Evolutionary conservation across 1,140 invertebrate genomes (phyloP).

Genomic region (Reticulitermes speratus): DNA sequence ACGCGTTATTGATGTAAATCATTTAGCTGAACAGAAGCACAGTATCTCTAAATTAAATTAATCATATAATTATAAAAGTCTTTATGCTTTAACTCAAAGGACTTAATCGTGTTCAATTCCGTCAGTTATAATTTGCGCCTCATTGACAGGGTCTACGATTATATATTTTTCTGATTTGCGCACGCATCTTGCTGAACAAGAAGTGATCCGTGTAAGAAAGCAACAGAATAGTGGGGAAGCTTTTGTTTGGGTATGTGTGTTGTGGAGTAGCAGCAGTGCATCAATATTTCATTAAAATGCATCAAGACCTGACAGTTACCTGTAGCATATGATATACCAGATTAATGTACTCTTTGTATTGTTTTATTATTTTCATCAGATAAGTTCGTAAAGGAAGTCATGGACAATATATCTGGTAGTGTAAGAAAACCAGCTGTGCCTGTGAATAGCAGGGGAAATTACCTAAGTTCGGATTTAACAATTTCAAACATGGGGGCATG

Average conservation of each 20-base stretch:
- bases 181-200: neutral
- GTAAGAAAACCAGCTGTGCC: constrained; percentile 31
- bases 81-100: neutral
- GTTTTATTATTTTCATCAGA: neutral
- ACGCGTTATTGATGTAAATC: neutral
- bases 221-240: neutral
- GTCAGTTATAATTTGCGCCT: neutral
- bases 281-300: constrained; percentile 6
- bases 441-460: constrained; percentile 27
- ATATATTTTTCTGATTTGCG: neutral
- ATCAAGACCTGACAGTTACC: neutral
- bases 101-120: neutral
- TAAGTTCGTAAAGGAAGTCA: constrained; percentile 12
- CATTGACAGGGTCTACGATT: neutral
- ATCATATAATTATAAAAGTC: no score
- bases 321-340: neutral
- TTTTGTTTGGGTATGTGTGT: neutral
- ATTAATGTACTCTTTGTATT: neutral
- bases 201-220: no score
- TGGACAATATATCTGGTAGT: constrained; percentile 25
- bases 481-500: constrained; percentile 26
- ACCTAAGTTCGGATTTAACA: constrained; percentile 18
- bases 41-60: no score
- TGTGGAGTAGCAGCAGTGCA: neutral
- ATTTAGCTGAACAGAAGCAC: neutral